These are phyloP conservation scores for Anoncus sp. DNA, from an alignment of 2,888 invertebrate species.

Conservation along the genomic window DNA sequence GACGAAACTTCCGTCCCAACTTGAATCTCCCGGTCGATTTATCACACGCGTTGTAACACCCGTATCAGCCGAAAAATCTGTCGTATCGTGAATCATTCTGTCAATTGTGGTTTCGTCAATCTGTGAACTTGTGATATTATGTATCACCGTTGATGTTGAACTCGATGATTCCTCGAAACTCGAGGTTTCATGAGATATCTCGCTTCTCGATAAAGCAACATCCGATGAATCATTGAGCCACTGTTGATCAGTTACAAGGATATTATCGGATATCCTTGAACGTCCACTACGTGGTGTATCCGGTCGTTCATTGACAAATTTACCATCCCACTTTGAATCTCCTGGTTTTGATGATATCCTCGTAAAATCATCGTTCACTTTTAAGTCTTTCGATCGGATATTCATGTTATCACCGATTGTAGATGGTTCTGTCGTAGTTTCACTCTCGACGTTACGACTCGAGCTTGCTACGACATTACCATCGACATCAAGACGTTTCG, in stretches of 20 bases:
- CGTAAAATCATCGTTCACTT: constrained; percentile 9
- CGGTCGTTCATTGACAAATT: constrained; percentile 69
- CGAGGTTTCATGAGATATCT: constrained; percentile 44
- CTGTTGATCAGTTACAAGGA: constrained; percentile 62
- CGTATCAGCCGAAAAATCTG: constrained; percentile 26
- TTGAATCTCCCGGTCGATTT: constrained; percentile 75
- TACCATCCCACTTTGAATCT: constrained; percentile 84
- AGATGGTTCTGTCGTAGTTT: constrained; percentile 68
- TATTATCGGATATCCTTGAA: constrained; percentile 29
- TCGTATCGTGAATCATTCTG: constrained; percentile 20
- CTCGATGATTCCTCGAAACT: constrained; percentile 70
- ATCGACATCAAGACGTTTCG: constrained; percentile 73
- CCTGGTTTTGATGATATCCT: constrained; percentile 75
- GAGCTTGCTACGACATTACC: constrained; percentile 72
- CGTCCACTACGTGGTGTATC: constrained; percentile 31
- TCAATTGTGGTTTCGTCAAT: constrained; percentile 26
- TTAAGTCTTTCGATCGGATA: constrained; percentile 32
- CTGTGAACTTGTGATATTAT: constrained; percentile 62
- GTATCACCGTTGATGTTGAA: constrained; percentile 66
- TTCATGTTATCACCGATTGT: constrained; percentile 57
- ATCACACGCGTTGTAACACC: constrained; percentile 37
- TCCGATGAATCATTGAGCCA: constrained; percentile 16
- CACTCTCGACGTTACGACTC: constrained; percentile 71
- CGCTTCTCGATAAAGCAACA: constrained; percentile 37
- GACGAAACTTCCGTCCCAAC: constrained; percentile 83